phyloP scores from a whole-genome alignment of 1,140 invertebrate species.

The Wasmannia auropunctata region DNA sequence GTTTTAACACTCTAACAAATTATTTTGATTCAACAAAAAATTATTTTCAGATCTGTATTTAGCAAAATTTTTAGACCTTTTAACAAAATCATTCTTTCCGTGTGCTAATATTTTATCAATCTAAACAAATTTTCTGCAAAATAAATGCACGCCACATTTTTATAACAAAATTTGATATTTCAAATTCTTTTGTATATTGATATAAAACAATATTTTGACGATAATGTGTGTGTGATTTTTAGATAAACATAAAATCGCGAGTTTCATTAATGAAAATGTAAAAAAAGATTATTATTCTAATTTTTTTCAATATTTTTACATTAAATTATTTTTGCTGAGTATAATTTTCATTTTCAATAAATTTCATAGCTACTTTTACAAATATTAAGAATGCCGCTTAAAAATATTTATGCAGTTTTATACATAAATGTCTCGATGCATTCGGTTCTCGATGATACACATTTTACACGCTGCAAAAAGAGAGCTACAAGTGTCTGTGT shows the following conservation, averaged over 20 bases:
- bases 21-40: too few relatives aligned
- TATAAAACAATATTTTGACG: background rate
- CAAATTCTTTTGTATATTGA: background rate
- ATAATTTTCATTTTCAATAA: background rate
- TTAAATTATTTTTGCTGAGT: background rate
- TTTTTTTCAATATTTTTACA: background rate
- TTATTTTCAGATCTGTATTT: too few relatives aligned
- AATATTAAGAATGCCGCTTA: background rate
- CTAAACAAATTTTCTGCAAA: background rate
- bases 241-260: background rate
- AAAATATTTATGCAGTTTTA: background rate
- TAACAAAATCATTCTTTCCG: too few relatives aligned
- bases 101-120: background rate
- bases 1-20: too few relatives aligned
- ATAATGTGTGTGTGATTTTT: background rate
- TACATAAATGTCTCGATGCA: background rate
- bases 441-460: background rate
- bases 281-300: background rate
- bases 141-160: background rate
- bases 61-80: too few relatives aligned
- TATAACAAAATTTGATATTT: background rate
- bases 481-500: conserved; percentile 12
- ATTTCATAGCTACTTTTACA: background rate
- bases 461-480: background rate
- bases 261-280: background rate